A percentile compares a stretch with the other conserved stretches of the same genome.
Conservation (phyloP, 2,113 vertebrate species). For the Saccopteryx bilineata region DNA sequence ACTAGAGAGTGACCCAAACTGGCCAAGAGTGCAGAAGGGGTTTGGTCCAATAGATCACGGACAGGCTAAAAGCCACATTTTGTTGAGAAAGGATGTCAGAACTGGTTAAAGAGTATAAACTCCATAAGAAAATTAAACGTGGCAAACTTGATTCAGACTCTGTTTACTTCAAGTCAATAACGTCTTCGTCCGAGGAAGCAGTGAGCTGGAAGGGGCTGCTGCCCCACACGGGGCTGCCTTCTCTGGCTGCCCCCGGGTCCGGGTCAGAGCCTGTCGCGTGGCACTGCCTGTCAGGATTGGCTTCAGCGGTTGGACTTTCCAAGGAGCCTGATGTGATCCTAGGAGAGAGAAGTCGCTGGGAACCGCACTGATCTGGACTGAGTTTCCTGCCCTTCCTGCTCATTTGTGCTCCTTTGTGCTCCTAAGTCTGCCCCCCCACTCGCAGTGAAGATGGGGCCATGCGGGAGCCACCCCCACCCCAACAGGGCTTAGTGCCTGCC, state of each 20-base stretch:
- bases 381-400: background rate
- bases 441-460: background rate
- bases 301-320: conserved; percentile 89
- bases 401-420: background rate
- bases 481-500: background rate
- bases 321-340: conserved; percentile 91
- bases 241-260: conserved; percentile 84
- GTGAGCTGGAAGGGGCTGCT: conserved; percentile 89
- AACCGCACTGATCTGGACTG: background rate
- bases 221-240: conserved; percentile 89
- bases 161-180: conserved; percentile 97
- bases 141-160: conserved; percentile 83
- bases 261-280: conserved; percentile 90
- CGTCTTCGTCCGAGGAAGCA: conserved; percentile 94
- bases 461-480: background rate
- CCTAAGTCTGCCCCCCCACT: background rate
- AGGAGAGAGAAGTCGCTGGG: conserved; percentile 50
- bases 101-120: conserved; percentile 81
- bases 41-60: conserved; percentile 73
- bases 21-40: conserved; percentile 77
- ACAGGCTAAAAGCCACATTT: conserved; percentile 74
- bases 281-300: conserved; percentile 88
- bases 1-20: conserved; percentile 75
- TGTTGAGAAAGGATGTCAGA: conserved; percentile 78
- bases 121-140: conserved; percentile 81